A percentile compares a stretch with the other conserved stretches of the same genome.
Evolutionary conservation across 2,888 invertebrate genomes (phyloP).

Genomic region (Acrobasis consociella): DNA sequence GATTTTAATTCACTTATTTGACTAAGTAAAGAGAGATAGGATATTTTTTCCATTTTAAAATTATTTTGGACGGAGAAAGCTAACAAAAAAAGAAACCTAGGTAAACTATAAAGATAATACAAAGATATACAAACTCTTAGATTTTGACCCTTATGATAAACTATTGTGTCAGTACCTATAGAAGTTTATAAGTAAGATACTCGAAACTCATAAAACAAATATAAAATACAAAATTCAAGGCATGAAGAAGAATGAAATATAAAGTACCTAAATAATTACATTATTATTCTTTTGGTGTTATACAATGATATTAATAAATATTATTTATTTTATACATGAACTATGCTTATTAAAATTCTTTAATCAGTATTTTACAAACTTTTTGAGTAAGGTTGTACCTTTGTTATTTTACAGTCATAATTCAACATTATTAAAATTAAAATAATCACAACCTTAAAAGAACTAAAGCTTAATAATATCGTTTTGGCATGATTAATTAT

Average conservation of each 20-base stretch:
- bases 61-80: conserved; percentile 13
- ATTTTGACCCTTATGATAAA: no score
- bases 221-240: no score
- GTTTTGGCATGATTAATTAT: conserved; percentile 44
- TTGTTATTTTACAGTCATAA: conserved; percentile 16
- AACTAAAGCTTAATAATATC: conserved; percentile 48
- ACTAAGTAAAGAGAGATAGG: neutral
- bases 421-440: conserved; percentile 36
- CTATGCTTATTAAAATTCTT: neutral
- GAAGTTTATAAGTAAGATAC: no score
- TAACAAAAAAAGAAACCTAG: neutral
- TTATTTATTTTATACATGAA: neutral
- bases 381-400: conserved; percentile 20
- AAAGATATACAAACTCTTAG: no score
- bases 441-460: conserved; percentile 64
- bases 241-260: neutral
- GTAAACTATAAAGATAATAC: no score
- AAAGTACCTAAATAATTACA: neutral
- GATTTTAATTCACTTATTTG: conserved; percentile 21
- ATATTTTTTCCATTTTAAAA: neutral
- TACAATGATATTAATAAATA: conserved; percentile 10
- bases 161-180: no score
- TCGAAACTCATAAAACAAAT: no score
- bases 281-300: conserved; percentile 23
- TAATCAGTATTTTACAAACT: conserved; percentile 3